Evolutionary conservation across 2,888 invertebrate species (phyloP).

Genomic region (Acleris sparsana): DNA sequence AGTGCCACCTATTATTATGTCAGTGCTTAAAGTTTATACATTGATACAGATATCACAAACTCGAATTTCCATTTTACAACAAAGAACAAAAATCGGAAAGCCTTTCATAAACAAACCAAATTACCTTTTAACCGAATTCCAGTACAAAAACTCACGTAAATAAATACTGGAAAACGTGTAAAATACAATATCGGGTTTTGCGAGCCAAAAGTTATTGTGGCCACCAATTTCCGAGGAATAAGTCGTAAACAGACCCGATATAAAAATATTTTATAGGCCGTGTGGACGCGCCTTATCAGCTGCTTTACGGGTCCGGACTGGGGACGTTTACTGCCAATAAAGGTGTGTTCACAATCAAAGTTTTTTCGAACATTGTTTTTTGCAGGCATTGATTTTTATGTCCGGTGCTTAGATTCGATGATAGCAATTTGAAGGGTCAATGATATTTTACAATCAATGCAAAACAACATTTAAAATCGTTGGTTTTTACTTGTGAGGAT

Average conservation of each 20-base stretch:
- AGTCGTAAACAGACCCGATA: constrained; percentile 47
- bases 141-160: constrained; percentile 5
- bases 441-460: no score
- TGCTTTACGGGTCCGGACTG: constrained; percentile 19
- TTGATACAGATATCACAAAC: no score
- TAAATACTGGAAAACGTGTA: constrained; percentile 4
- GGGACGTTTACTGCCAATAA: constrained; percentile 28
- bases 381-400: constrained; percentile 14
- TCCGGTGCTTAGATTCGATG: constrained; percentile 3
- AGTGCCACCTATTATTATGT: no score
- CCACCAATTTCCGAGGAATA: constrained; percentile 48
- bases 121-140: not conserved
- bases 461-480: no score
- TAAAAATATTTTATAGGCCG: constrained; percentile 36
- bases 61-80: no score
- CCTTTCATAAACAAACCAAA: no score
- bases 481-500: no score
- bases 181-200: constrained; percentile 5
- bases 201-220: constrained; percentile 24
- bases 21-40: no score
- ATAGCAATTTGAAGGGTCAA: not conserved
- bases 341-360: constrained; percentile 27
- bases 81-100: no score
- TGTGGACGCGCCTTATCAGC: constrained; percentile 36
- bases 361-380: constrained; percentile 26